Conservation (phyloP, 2,797 vertebrate genomes). For the Cossypha polioptera region DNA sequence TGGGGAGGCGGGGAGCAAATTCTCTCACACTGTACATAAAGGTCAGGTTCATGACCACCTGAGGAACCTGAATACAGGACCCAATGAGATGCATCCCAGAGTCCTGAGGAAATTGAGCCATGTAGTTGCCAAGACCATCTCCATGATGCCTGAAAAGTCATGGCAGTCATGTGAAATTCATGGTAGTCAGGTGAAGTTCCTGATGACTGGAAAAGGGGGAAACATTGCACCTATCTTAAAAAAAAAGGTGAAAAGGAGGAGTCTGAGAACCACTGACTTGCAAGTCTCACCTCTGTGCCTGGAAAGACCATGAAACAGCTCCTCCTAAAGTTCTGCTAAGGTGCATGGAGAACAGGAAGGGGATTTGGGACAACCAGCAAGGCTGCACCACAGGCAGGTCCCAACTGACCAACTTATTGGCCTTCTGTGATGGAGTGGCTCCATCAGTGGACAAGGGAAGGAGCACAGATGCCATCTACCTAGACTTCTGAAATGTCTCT, state of each 20-base stretch:
- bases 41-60: neutral
- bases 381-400: neutral
- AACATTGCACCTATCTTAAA: neutral
- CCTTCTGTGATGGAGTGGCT: neutral
- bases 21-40: accelerated
- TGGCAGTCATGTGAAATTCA: neutral
- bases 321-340: neutral
- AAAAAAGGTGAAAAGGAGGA: neutral
- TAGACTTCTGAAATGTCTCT: neutral
- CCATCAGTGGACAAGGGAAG: neutral
- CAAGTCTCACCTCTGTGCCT: neutral
- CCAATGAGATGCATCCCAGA: neutral
- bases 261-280: neutral
- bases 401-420: accelerated
- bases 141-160: neutral
- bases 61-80: neutral
- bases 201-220: neutral
- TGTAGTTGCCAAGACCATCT: neutral
- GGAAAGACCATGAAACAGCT: neutral
- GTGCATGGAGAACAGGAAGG: neutral
- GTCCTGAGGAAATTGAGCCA: neutral
- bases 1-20: neutral
- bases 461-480: no score
- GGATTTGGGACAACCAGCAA: neutral
- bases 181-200: neutral